Conservation (phyloP, 2,113 vertebrate species). For the Campylomormyrus tamandua region DNA sequence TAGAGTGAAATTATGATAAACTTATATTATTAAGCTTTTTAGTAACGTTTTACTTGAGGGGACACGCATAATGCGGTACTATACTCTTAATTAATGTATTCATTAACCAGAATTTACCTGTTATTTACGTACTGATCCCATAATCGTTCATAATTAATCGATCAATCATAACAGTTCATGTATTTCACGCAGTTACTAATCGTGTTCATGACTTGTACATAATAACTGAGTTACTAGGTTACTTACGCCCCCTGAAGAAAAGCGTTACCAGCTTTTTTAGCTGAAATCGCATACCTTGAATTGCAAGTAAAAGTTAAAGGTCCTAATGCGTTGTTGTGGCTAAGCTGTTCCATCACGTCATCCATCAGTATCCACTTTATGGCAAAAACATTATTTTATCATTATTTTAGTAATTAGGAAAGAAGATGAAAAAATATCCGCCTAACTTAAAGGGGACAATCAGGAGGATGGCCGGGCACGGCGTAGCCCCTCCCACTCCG, state of each 20-base stretch:
- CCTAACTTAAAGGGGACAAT: background rate
- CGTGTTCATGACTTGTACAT: background rate
- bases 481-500: background rate
- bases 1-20: background rate
- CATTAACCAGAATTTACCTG: background rate
- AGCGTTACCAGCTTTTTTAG: background rate
- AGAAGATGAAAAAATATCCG: background rate
- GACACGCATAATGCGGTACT: background rate
- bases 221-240: background rate
- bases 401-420: background rate
- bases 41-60: background rate
- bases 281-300: background rate
- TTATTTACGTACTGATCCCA: background rate
- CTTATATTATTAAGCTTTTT: background rate
- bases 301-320: background rate
- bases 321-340: background rate
- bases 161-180: background rate
- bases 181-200: background rate
- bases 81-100: background rate
- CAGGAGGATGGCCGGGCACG: no score
- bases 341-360: background rate
- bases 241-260: background rate
- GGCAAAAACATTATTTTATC: background rate
- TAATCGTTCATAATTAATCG: background rate
- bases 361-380: background rate